phyloP scores from a whole-genome alignment of 2,888 invertebrate genomes.

The Labia minor region DNA sequence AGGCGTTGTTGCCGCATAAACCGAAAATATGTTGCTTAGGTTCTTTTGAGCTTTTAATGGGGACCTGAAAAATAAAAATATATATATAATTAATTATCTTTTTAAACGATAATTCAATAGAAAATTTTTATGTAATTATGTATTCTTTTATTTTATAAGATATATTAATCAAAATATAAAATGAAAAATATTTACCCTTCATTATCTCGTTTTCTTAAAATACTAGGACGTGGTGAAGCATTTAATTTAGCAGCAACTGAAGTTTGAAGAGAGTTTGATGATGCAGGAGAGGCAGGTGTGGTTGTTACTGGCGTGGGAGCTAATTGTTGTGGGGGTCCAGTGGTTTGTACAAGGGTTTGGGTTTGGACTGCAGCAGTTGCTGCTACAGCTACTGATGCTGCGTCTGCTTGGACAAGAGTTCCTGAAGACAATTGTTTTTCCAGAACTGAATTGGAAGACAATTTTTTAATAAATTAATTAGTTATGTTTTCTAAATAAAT shows the following conservation, averaged over 20 bases:
- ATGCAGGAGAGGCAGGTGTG: slow-evolving; percentile 21
- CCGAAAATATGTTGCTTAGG: slow-evolving; percentile 39
- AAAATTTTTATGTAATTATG: no score
- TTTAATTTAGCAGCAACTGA: slow-evolving; percentile 35
- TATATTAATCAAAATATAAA: no score
- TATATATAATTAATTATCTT: no score
- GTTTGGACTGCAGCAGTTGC: background rate
- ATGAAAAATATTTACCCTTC: slow-evolving; percentile 52
- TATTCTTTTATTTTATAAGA: no score
- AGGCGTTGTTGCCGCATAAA: slow-evolving; percentile 29
- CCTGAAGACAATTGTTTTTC: slow-evolving; percentile 15
- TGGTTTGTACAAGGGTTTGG: background rate
- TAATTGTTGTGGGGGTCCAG: slow-evolving; percentile 9
- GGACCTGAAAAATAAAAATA: slow-evolving; percentile 34
- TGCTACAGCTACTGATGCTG: slow-evolving; percentile 15
- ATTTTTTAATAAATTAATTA: background rate
- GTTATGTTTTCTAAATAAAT: no score
- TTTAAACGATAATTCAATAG: no score
- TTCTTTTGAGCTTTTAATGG: slow-evolving; percentile 55
- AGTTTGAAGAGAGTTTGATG: slow-evolving; percentile 28
- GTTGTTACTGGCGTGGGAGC: background rate
- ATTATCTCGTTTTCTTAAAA: slow-evolving; percentile 76
- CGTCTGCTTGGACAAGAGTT: slow-evolving; percentile 17
- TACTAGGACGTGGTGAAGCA: slow-evolving; percentile 66
- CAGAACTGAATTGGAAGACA: background rate